A percentile compares a stretch with the other conserved stretches of the same genome.
Evolutionary conservation across 1,140 invertebrate species (phyloP).

Genomic region (Watersipora subatra): DNA sequence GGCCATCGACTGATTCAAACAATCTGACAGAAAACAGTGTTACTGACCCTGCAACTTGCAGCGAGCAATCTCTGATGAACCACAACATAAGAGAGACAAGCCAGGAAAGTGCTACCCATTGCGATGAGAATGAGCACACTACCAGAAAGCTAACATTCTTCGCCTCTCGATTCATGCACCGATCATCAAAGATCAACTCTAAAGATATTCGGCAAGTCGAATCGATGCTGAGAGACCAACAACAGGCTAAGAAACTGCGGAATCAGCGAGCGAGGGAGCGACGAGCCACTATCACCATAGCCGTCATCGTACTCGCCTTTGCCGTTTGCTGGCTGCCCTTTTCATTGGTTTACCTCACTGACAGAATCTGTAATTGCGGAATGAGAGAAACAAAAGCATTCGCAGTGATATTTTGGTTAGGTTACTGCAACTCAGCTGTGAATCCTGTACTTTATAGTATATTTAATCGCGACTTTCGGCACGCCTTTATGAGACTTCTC

Average conservation of each 20-base stretch:
- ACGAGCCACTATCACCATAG: constrained; percentile 85
- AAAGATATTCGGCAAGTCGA: neutral
- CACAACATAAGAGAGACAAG: no score
- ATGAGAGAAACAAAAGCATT: constrained; percentile 44
- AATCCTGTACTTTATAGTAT: constrained; percentile 99
- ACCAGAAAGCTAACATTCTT: neutral
- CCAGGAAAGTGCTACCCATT: no score
- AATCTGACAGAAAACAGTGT: no score
- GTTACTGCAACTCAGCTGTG: constrained; percentile 90
- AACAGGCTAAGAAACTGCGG: constrained; percentile 53
- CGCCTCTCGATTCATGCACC: neutral
- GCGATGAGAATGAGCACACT: no score
- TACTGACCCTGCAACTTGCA: no score
- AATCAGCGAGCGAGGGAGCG: constrained; percentile 91
- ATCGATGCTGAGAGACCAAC: neutral
- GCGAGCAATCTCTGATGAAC: no score
- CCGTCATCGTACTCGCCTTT: constrained; percentile 96
- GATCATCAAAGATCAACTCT: neutral
- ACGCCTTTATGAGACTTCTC: constrained; percentile 91
- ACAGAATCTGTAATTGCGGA: constrained; percentile 45
- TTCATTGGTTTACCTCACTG: constrained; percentile 80
- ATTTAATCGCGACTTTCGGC: constrained; percentile 95
- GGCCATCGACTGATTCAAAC: no score
- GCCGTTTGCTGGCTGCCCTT: constrained; percentile 98
- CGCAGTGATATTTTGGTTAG: constrained; percentile 91